A percentile compares a stretch with the other conserved stretches of the same genome.
Evolutionary conservation across 2,797 vertebrate species (phyloP).

Genomic region (Lateolabrax maculatus): DNA sequence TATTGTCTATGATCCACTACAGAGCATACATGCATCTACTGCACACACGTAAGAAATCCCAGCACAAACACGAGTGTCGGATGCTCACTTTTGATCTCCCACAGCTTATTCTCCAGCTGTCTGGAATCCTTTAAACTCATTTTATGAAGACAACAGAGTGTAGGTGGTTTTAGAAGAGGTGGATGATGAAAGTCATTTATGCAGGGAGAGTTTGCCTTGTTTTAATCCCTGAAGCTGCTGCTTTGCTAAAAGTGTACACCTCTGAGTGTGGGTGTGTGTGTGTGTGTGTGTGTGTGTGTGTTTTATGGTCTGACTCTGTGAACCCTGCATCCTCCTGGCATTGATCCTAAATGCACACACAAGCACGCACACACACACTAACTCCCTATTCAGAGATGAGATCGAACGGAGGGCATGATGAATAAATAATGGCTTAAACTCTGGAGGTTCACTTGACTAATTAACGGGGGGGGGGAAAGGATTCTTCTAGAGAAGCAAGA

Average conservation of each 20-base stretch:
- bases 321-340: constrained; percentile 46
- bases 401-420: constrained; percentile 68
- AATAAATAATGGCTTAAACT: constrained; percentile 79
- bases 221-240: constrained; percentile 41
- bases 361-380: not conserved
- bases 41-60: constrained; percentile 23
- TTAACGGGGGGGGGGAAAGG: constrained; percentile 54
- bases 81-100: constrained; percentile 52
- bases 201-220: constrained; percentile 16
- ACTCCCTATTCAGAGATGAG: constrained; percentile 45
- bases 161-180: constrained; percentile 47
- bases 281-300: constrained; percentile 4
- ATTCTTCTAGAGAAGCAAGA: constrained; percentile 61
- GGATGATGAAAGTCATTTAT: constrained; percentile 40
- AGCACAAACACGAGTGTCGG: constrained; percentile 47
- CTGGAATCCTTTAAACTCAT: constrained; percentile 44
- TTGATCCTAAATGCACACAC: constrained; percentile 32
- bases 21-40: constrained; percentile 7
- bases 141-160: constrained; percentile 40
- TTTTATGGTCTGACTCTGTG: constrained; percentile 47
- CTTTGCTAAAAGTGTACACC: constrained; percentile 20
- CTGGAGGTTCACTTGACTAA: constrained; percentile 70
- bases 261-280: constrained; percentile 2
- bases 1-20: constrained; percentile 6
- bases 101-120: constrained; percentile 39